phyloP scores from a whole-genome alignment of 2,113 vertebrate genomes.

The Corapipo altera region DNA sequence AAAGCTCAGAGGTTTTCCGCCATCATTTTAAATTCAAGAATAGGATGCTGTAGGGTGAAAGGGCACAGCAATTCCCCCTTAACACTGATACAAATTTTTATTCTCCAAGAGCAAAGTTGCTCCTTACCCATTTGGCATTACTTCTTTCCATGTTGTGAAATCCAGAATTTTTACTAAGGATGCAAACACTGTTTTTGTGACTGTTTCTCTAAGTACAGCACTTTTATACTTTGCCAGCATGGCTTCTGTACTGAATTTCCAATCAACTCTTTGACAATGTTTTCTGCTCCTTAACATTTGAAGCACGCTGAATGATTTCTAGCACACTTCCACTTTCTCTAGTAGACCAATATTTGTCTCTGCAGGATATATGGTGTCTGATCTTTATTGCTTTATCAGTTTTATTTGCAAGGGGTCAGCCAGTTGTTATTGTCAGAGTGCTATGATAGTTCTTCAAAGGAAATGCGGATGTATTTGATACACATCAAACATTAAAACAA shows the following conservation, averaged over 20 bases:
- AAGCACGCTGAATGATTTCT: constrained; percentile 10
- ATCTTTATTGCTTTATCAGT: constrained; percentile 12
- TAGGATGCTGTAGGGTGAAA: background rate
- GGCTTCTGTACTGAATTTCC: background rate
- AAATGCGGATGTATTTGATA: background rate
- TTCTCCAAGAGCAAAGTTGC: background rate
- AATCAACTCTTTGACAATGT: background rate
- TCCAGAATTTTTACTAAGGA: background rate
- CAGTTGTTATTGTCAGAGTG: background rate
- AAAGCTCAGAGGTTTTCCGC: background rate
- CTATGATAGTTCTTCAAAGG: background rate
- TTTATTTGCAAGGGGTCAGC: background rate
- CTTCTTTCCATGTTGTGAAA: background rate
- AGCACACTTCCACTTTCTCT: background rate
- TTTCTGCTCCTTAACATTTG: background rate
- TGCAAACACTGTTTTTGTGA: background rate
- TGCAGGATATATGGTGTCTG: background rate
- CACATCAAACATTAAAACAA: background rate
- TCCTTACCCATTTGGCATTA: background rate
- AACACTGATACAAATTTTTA: background rate
- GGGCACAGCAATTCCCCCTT: background rate
- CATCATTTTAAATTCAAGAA: background rate
- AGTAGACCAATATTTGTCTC: background rate
- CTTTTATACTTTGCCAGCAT: background rate
- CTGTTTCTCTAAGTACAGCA: background rate